Percentiles rank a stretch among this genome's conserved stretches.
Conservation (phyloP, 2,888 invertebrate species). For the Lasius platythorax region DNA sequence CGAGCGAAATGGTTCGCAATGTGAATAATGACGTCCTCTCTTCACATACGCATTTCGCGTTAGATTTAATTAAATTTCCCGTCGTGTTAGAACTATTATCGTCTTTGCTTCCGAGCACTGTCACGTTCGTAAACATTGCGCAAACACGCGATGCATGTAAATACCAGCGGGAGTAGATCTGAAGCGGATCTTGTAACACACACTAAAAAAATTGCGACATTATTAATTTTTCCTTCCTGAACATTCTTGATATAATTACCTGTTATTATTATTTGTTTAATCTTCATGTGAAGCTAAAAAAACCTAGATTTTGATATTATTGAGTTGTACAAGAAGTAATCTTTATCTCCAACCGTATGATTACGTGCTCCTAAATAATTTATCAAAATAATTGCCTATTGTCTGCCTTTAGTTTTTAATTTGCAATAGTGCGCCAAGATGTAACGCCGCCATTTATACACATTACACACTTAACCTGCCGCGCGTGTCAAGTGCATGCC, state of each 20-base stretch:
- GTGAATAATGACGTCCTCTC: conserved; percentile 53
- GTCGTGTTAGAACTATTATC: conserved; percentile 44
- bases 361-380: not conserved
- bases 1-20: conserved; percentile 34
- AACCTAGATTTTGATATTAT: not conserved
- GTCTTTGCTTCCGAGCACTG: conserved; percentile 35
- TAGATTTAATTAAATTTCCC: conserved; percentile 57
- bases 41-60: conserved; percentile 41
- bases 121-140: conserved; percentile 10
- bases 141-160: conserved; percentile 12
- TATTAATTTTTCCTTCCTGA: not conserved
- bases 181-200: not conserved
- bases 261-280: not conserved
- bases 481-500: conserved; percentile 59
- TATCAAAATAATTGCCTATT: not conserved
- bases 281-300: not conserved
- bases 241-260: not conserved
- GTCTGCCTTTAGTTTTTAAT: not conserved
- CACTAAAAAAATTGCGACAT: not conserved
- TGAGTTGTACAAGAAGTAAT: not conserved
- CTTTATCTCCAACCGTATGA: not conserved
- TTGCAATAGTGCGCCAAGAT: not conserved
- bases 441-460: conserved; percentile 36
- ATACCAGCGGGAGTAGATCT: not conserved
- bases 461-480: conserved; percentile 54